Evolutionary conservation across 1,140 invertebrate species (phyloP), one percentile per base, ranked within the genome.

Genomic region (Sarcophaga bullata): DNA sequence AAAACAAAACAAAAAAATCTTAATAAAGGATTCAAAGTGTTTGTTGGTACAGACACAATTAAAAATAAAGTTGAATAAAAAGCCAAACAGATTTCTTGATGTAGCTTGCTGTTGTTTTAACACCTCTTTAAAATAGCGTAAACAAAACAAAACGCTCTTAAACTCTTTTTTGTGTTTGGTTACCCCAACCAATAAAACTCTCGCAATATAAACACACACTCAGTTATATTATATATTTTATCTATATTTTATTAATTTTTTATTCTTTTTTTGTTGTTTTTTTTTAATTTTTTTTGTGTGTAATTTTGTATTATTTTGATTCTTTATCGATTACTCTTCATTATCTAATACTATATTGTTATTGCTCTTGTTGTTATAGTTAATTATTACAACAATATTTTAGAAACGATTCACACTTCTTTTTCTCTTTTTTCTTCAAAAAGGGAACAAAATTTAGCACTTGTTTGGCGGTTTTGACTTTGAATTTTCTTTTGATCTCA

Each of bases 401-500:
- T 50, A 50, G 19, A 72, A 72, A 72, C 19, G 37, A 8, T 78
- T 78, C 75, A 8, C 73, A 49, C 75, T 78, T 78, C 48, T 78
- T 78, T 50, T 50, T 11, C 11, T 48, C 48, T 37, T 37, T 37
- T 37, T 37, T 2, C 25, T 37, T 37, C 25, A 37, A 4, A 37
- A 37, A 37, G 25, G 25, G 25, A 15, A n/a, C 15, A 58, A 6
- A 58, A 76, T n/a, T 49, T 78, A 78, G 75, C 75, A 78, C 75
- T 78, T 78, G 75, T 78, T 78, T 50, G 49, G 49, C 75, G 75
- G 75, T 50, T 52, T 75, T 25, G n/a, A 68, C 62, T 68, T 58
- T 68, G 62, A 19, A 68, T 49, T 50, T 46, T 73, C 47, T 49
- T 68, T 78, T 78, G 75, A 78, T 78, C 75, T 50, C 13, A 50